Evolutionary conservation across 2,888 invertebrate species (phyloP), one percentile per base, ranked within the genome.

Genomic region (Aradus depressus): DNA sequence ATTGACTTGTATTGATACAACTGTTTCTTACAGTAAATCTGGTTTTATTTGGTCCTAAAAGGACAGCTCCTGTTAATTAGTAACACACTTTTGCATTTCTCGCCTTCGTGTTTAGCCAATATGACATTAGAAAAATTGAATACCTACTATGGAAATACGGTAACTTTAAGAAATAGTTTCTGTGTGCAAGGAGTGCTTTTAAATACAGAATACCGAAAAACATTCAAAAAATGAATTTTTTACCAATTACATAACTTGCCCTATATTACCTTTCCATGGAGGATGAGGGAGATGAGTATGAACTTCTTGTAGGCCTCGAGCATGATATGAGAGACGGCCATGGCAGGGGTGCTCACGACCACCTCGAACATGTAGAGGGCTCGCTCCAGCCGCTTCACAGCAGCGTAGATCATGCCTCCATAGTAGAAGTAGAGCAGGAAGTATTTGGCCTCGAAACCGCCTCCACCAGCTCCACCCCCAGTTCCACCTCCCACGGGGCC

Each of bases 301-400:
- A 87, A 95, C 68, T 97, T 97, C 70, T 96, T 96, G 68, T 95
- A 96, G 12, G 95, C 84, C 71, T 96, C 96, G 54, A 97, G 72
- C 92, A 96, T 95, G 55, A 97, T 91, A 67, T 93, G 91, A 54
- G 95, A 95, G 53, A 96, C 88, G 31, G 89, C 88, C 72, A 84
- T 78, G 25, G 91, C 87, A 3, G 95, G 95, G n/a, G 92, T 92
- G 22, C 92, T 92, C 52, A 93, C 81, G 52, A 87, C 92, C 16
- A 93, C 90, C 79, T 96, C 95, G 69, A 90, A 92, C 70, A 91
- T 95, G 69, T 92, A 95, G 55, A 93, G 71, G 6, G 95, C 92
- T 64, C 91, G 76, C 60, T 92, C 89, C 66, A 87, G 90, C 64
- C 92, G 89, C 67, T 95, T 92, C 62, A 95, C 70, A 10, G 90